Evolutionary conservation across 2,888 invertebrate species (phyloP).

Genomic region (Agonum fuliginosum): DNA sequence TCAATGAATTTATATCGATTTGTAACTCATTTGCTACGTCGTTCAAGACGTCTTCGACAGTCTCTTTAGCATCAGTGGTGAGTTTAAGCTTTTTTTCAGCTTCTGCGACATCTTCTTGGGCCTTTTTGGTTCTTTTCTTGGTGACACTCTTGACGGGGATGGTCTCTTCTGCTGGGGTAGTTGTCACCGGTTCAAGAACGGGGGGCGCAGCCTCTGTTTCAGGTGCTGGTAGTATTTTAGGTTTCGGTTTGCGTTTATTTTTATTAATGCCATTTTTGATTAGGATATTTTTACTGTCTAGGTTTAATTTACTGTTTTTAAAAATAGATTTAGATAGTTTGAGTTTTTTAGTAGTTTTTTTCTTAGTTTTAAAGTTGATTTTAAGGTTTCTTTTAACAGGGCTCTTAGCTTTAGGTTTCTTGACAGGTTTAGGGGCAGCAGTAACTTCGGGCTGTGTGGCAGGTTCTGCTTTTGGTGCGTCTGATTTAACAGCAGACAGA

Average conservation of each 20-base stretch:
- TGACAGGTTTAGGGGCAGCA: slow-evolving; percentile 52
- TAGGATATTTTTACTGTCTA: slow-evolving; percentile 68
- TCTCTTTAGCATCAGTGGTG: slow-evolving; percentile 63
- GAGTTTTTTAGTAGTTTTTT: slow-evolving; percentile 64
- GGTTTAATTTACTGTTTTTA: slow-evolving; percentile 66
- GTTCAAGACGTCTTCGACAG: slow-evolving; percentile 70
- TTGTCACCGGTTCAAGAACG: slow-evolving; percentile 67
- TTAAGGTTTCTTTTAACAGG: slow-evolving; percentile 63
- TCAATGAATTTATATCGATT: slow-evolving; percentile 48
- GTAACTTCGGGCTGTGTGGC: slow-evolving; percentile 57
- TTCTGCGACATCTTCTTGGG: slow-evolving; percentile 59
- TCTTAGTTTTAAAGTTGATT: slow-evolving; percentile 68
- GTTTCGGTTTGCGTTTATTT: slow-evolving; percentile 64
- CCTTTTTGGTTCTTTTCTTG: slow-evolving; percentile 62
- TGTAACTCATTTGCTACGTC: slow-evolving; percentile 65
- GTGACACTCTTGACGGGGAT: slow-evolving; percentile 62
- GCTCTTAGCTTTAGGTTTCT: slow-evolving; percentile 56
- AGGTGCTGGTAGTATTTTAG: slow-evolving; percentile 60
- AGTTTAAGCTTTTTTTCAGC: slow-evolving; percentile 65
- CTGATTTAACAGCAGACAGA: slow-evolving; percentile 64
- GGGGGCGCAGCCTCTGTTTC: slow-evolving; percentile 64
- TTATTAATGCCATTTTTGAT: slow-evolving; percentile 69
- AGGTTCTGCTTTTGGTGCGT: slow-evolving; percentile 62
- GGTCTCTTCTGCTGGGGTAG: slow-evolving; percentile 61
- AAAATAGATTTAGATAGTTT: slow-evolving; percentile 67